phyloP scores from a whole-genome alignment of 1,140 invertebrate genomes.

The Gonioctena quinquepunctata region DNA sequence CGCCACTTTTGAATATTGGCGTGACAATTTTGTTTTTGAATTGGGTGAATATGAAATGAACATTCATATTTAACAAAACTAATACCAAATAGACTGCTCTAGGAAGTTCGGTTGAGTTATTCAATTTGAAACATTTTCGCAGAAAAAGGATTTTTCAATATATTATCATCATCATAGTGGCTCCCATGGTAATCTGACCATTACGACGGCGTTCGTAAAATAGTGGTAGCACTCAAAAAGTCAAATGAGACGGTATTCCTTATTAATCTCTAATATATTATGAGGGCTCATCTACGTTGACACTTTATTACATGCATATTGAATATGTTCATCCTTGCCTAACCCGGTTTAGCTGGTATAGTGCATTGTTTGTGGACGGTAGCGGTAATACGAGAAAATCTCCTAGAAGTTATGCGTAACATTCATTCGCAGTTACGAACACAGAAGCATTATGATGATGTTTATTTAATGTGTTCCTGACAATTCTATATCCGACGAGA shows the following conservation, averaged over 20 bases:
- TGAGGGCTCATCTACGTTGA: not conserved
- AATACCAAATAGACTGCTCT: too few relatives aligned
- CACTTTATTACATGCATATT: slow-evolving; percentile 14
- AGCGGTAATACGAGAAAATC: not conserved
- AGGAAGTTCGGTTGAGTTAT: too few relatives aligned
- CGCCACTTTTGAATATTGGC: too few relatives aligned
- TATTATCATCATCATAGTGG: not conserved
- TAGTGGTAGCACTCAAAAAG: not conserved
- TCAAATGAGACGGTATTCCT: not conserved
- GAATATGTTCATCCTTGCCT: slow-evolving; percentile 8
- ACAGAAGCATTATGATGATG: not conserved
- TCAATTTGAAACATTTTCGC: too few relatives aligned
- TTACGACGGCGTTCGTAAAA: not conserved
- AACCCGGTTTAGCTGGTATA: not conserved
- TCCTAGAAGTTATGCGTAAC: not conserved
- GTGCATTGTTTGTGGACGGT: slow-evolving; percentile 6
- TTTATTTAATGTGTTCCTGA: not conserved
- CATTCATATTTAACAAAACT: too few relatives aligned
- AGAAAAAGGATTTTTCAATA: not conserved
- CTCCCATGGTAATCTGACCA: not conserved
- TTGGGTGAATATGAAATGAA: too few relatives aligned
- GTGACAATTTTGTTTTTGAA: too few relatives aligned
- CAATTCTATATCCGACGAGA: not conserved
- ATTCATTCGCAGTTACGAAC: not conserved
- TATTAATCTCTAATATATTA: not conserved